These are phyloP conservation scores for Peromyscus californicus DNA, from an alignment of 2,113 vertebrate species.

Conservation along the genomic window DNA sequence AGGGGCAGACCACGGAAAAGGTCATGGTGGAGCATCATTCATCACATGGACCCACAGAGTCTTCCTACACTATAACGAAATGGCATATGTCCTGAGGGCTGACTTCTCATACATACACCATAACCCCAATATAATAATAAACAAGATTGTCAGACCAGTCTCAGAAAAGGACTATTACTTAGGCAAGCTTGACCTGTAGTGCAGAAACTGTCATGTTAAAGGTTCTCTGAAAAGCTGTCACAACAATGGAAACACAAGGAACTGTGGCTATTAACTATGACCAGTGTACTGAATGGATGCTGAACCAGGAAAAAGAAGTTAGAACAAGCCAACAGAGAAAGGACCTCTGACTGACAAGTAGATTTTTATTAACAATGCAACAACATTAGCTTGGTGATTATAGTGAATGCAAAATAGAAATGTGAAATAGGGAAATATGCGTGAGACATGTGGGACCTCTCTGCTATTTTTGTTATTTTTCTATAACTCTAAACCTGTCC, in stretches of 20 bases:
- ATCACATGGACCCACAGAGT: no score
- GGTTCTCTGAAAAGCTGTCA: neutral
- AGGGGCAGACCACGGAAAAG: neutral
- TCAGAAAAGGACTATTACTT: neutral
- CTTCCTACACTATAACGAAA: neutral
- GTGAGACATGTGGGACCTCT: neutral
- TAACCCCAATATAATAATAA: neutral
- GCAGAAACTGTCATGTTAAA: neutral
- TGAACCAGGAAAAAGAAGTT: neutral
- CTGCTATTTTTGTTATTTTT: neutral
- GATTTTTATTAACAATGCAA: neutral
- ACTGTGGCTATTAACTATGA: neutral
- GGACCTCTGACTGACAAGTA: neutral
- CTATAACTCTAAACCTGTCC: neutral
- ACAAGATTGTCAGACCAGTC: neutral
- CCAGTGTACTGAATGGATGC: neutral
- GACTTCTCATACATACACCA: neutral
- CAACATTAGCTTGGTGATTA: neutral
- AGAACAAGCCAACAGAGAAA: neutral
- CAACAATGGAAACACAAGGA: neutral
- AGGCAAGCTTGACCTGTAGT: neutral
- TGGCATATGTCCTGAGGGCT: neutral
- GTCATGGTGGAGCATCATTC: neutral
- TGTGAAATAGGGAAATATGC: neutral
- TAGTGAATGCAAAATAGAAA: neutral